phyloP scores from a whole-genome alignment of 1,140 invertebrate species.

The Belonocnema kinseyi region DNA sequence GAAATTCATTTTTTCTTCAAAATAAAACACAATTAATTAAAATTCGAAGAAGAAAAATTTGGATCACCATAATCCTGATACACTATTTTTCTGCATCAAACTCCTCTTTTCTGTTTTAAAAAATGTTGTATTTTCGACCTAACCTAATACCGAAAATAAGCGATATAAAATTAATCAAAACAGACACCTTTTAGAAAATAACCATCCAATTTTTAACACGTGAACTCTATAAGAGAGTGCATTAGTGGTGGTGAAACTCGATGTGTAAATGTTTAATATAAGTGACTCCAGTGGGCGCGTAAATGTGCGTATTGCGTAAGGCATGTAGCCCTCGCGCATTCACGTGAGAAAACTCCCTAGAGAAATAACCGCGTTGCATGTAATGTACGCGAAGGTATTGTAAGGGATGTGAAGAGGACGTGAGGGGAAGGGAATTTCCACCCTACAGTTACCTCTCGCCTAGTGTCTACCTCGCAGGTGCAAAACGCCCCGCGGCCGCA shows the following conservation, averaged over 20 bases:
- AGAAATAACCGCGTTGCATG: conserved; percentile 70
- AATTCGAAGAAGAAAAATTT: too few relatives aligned
- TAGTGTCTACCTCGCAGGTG: conserved; percentile 49
- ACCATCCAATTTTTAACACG: too few relatives aligned
- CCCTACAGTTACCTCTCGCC: conserved; percentile 35
- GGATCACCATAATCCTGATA: too few relatives aligned
- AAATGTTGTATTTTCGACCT: too few relatives aligned
- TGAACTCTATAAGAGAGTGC: neutral
- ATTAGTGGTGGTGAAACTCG: neutral
- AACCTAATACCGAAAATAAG: too few relatives aligned
- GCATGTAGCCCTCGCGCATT: conserved; percentile 61
- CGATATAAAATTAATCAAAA: too few relatives aligned
- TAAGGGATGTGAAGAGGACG: conserved; percentile 51
- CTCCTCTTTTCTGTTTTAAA: too few relatives aligned
- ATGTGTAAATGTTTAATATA: neutral
- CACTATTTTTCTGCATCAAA: too few relatives aligned
- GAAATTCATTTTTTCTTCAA: too few relatives aligned
- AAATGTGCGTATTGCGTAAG: conserved; percentile 32
- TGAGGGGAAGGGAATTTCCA: conserved; percentile 45
- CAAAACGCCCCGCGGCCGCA: conserved; percentile 51
- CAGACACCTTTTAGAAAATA: too few relatives aligned
- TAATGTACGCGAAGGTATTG: conserved; percentile 68
- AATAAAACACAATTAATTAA: too few relatives aligned
- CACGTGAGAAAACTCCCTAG: conserved; percentile 69
- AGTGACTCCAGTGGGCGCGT: conserved; percentile 24